Evolutionary conservation across 2,888 invertebrate species (phyloP).

Genomic region (Uloborus plumipes): DNA sequence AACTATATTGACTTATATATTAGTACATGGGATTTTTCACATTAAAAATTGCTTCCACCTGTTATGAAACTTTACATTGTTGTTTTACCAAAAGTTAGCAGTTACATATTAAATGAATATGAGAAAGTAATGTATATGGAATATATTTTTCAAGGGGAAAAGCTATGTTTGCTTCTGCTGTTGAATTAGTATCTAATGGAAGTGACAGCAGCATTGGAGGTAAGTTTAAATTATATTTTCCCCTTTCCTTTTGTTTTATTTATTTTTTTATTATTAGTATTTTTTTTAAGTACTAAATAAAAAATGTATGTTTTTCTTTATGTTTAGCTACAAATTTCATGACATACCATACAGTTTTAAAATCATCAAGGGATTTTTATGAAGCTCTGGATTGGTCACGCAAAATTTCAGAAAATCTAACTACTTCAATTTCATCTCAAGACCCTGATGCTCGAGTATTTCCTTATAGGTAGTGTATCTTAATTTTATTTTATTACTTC

Average conservation of each 20-base stretch:
- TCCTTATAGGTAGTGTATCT: conserved; percentile 80
- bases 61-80: no score
- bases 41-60: no score
- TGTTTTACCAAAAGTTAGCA: no score
- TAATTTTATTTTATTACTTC: no score
- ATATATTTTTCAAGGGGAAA: conserved; percentile 52
- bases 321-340: conserved; percentile 83
- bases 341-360: conserved; percentile 89
- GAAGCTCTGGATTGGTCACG: conserved; percentile 83
- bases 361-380: conserved; percentile 86
- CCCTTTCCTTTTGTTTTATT: background rate
- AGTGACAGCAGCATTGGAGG: conserved; percentile 46
- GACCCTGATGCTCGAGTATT: conserved; percentile 77
- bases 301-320: background rate
- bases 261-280: background rate
- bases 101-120: no score
- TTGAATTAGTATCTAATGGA: conserved; percentile 33
- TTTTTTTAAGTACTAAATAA: background rate
- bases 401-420: conserved; percentile 82
- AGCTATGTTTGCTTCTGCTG: conserved; percentile 59
- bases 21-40: no score
- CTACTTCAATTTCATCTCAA: conserved; percentile 75
- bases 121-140: background rate
- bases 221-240: conserved; percentile 12
- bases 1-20: no score